Evolutionary conservation across 2,797 vertebrate genomes (phyloP).

Genomic region (Crocidura indochinensis): DNA sequence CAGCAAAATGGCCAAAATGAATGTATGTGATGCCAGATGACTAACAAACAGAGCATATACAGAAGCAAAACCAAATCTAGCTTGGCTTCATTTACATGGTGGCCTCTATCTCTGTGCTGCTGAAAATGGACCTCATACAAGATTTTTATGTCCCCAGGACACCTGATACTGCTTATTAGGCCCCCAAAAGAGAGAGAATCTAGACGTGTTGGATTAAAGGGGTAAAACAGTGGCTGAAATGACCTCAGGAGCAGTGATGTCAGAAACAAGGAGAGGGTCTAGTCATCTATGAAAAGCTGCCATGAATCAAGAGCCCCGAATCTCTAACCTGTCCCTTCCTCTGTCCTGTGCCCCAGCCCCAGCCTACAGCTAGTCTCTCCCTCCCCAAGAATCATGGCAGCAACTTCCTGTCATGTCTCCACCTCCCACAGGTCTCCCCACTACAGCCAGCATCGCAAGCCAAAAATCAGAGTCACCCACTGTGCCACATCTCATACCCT

Average conservation of each 20-base stretch:
- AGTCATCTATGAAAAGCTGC: not conserved
- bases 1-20: too few species aligned
- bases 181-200: not conserved
- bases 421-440: not conserved
- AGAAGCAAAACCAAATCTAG: too few species aligned
- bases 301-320: not conserved
- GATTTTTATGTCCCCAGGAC: too few species aligned
- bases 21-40: too few species aligned
- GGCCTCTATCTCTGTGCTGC: too few species aligned
- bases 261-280: not conserved
- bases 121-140: too few species aligned
- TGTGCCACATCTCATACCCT: too few species aligned
- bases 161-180: too few species aligned
- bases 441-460: not conserved
- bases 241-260: not conserved
- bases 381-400: not conserved
- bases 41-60: too few species aligned
- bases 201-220: accelerated
- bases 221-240: accelerated
- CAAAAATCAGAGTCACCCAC: not conserved
- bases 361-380: too few species aligned
- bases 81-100: too few species aligned
- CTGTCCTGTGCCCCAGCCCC: not conserved
- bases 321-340: not conserved
- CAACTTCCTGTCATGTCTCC: not conserved